These are phyloP conservation scores for Pelosia muscerda DNA, from an alignment of 2,888 invertebrate genomes.

Conservation along the genomic window DNA sequence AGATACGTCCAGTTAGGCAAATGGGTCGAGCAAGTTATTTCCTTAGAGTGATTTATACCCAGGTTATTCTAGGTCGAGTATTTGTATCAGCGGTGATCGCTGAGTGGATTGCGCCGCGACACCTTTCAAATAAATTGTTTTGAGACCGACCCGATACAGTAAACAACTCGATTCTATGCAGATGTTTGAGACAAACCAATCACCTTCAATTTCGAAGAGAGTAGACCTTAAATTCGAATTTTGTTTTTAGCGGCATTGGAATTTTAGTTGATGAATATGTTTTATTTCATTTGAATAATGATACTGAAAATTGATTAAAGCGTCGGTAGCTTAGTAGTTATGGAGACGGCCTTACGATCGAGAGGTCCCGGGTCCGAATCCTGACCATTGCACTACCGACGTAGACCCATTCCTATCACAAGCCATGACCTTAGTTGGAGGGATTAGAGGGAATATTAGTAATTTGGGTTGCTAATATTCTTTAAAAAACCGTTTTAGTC, in stretches of 20 bases:
- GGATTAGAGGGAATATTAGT: too few species aligned
- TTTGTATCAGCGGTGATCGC: constrained; percentile 72
- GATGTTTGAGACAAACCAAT: constrained; percentile 76
- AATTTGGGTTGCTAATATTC: too few species aligned
- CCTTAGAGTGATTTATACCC: constrained; percentile 77
- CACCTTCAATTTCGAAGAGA: constrained; percentile 74
- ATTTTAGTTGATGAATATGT: constrained; percentile 73
- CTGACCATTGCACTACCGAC: too few species aligned
- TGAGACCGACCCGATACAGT: constrained; percentile 78
- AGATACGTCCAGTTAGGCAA: constrained; percentile 72
- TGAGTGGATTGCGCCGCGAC: constrained; percentile 83
- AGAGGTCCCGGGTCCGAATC: too few species aligned
- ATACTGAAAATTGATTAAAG: constrained; percentile 14
- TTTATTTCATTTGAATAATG: constrained; percentile 58
- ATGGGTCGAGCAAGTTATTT: constrained; percentile 72
- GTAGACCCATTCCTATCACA: too few species aligned
- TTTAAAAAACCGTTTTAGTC: too few species aligned
- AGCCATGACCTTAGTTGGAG: too few species aligned
- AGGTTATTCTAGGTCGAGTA: constrained; percentile 71
- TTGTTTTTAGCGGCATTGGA: constrained; percentile 59
- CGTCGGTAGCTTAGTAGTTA: too few species aligned
- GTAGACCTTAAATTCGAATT: constrained; percentile 69
- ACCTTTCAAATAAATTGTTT: constrained; percentile 87
- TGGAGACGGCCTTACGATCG: too few species aligned
- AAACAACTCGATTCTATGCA: constrained; percentile 83